Percentiles rank a stretch among this genome's conserved stretches.
phyloP scores from a whole-genome alignment of 64 coral and sea anemone genomes.

The Montipora capricornis region DNA sequence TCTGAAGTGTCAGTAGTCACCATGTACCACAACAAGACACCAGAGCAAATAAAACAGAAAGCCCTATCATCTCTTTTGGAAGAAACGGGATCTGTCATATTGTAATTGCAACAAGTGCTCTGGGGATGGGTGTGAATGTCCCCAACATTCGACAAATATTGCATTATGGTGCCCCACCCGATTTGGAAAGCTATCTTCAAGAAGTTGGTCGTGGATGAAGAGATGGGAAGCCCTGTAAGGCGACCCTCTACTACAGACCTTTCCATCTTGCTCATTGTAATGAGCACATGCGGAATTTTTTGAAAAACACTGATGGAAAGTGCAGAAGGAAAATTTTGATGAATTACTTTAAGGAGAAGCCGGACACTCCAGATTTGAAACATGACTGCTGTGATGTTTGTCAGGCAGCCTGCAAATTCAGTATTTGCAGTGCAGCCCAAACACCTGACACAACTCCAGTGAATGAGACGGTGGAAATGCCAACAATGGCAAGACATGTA shows the following conservation, averaged over 20 bases:
- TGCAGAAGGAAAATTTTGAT: background rate
- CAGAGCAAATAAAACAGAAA: slow-evolving; percentile 19
- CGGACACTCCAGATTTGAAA: background rate
- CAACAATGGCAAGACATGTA: too few relatives aligned
- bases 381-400: background rate
- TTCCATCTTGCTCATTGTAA: slow-evolving; percentile 38
- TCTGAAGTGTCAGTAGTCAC: background rate
- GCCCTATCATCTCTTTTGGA: background rate
- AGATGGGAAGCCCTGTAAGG: slow-evolving; percentile 18
- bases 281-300: background rate
- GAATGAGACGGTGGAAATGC: too few relatives aligned
- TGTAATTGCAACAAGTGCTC: slow-evolving; percentile 45
- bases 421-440: too few relatives aligned
- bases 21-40: slow-evolving; percentile 64
- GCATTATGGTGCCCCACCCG: slow-evolving; percentile 38
- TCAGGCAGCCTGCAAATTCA: background rate
- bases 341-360: background rate
- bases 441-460: too few relatives aligned
- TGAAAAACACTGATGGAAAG: background rate
- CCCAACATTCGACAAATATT: slow-evolving; percentile 36
- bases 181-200: slow-evolving; percentile 23
- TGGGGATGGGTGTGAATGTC: slow-evolving; percentile 62
- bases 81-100: background rate
- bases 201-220: slow-evolving; percentile 38
- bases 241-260: background rate